Conservation (phyloP, 2,113 vertebrate species). For the Percopsis transmontana region DNA sequence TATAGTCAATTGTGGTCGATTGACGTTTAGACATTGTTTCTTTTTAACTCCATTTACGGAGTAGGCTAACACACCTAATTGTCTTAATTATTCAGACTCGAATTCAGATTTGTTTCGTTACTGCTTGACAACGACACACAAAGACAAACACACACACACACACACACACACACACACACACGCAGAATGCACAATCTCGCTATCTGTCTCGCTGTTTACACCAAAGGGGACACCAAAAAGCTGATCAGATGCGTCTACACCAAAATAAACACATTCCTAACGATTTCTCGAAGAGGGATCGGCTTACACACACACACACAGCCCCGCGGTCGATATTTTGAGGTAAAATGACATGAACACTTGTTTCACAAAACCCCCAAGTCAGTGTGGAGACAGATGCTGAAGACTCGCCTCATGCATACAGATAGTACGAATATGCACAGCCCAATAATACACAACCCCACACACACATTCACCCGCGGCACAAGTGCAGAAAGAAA, state of each 20-base stretch:
- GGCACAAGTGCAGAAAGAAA: conserved; percentile 22
- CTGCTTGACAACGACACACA: background rate
- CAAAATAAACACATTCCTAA: conserved; percentile 73
- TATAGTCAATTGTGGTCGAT: too few relatives aligned
- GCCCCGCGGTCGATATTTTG: conserved; percentile 69
- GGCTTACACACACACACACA: conserved; percentile 56
- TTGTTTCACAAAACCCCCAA: conserved; percentile 54
- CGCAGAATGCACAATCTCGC: background rate
- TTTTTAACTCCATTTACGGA: too few relatives aligned
- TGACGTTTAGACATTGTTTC: too few relatives aligned
- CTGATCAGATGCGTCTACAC: conserved; percentile 57
- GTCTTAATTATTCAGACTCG: too few relatives aligned
- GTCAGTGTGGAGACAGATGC: conserved; percentile 43
- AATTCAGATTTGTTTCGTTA: background rate
- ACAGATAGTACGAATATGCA: background rate
- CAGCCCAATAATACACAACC: background rate
- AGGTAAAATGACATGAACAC: conserved; percentile 70
- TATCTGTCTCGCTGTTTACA: conserved; percentile 37
- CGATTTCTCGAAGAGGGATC: conserved; percentile 67
- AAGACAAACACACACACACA: conserved; percentile 2
- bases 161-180: conserved; percentile 20
- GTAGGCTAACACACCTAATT: too few relatives aligned
- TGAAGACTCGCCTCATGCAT: background rate
- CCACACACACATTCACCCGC: background rate
- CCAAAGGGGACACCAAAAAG: conserved; percentile 39